These are phyloP conservation scores for Drosophila guanche DNA, from an alignment of 1,140 invertebrate species.

Conservation along the genomic window DNA sequence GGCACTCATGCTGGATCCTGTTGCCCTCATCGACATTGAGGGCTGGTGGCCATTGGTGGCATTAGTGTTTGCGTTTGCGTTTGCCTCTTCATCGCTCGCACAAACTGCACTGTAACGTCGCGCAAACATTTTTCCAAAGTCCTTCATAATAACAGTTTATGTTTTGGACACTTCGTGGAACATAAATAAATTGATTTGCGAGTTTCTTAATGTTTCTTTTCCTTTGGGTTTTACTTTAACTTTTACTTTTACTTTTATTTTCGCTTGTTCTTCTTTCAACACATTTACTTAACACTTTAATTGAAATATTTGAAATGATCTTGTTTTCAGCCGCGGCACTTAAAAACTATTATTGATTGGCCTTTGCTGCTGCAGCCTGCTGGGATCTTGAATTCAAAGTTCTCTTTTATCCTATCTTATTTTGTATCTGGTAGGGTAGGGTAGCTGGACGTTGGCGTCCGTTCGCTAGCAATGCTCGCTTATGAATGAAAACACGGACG, in stretches of 20 bases:
- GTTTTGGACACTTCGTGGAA: conserved; percentile 1
- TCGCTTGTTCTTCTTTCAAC: neutral
- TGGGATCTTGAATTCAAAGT: conserved; percentile 15
- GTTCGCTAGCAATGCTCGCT: conserved; percentile 77
- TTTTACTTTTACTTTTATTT: conserved; percentile 2
- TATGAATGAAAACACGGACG: conserved; percentile 76
- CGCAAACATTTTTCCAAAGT: conserved; percentile 71
- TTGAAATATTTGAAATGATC: neutral
- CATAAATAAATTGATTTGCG: conserved; percentile 1
- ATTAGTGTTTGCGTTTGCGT: conserved; percentile 8
- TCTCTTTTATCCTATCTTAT: conserved; percentile 16
- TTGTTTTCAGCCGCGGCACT: conserved; percentile 43
- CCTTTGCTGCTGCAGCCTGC: conserved; percentile 55
- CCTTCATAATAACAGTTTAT: conserved; percentile 66
- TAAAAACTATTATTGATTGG: conserved; percentile 48
- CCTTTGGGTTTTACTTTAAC: conserved; percentile 2
- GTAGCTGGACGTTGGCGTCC: conserved; percentile 58
- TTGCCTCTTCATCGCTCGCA: conserved; percentile 54
- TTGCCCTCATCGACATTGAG: neutral
- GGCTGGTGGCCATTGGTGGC: conserved; percentile 25
- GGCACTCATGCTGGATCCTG: neutral
- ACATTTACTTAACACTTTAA: conserved; percentile 8
- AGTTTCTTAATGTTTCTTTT: conserved; percentile 4
- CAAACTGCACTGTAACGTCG: conserved; percentile 75
- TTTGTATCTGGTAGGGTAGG: conserved; percentile 37